These are phyloP conservation scores for Limonius californicus DNA, from an alignment of 1,140 invertebrate species.

Conservation along the genomic window DNA sequence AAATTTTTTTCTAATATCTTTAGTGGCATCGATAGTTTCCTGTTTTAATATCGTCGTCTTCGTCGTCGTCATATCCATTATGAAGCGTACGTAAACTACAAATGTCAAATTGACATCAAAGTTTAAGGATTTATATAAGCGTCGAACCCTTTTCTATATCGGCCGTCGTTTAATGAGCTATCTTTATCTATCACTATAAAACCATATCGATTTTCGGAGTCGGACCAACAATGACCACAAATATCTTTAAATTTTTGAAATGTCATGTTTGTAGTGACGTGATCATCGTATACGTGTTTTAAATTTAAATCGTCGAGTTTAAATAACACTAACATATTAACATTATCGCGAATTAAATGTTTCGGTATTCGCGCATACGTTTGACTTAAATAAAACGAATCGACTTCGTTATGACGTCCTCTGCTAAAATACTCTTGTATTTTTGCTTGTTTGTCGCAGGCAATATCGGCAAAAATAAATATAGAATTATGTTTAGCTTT, in stretches of 20 bases:
- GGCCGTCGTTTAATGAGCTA: slow-evolving; percentile 30
- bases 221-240: slow-evolving; percentile 39
- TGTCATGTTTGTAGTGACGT: slow-evolving; percentile 43
- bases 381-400: slow-evolving; percentile 42
- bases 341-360: slow-evolving; percentile 48
- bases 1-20: too few relatives aligned
- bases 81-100: too few relatives aligned
- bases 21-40: too few relatives aligned
- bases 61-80: too few relatives aligned
- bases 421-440: slow-evolving; percentile 42
- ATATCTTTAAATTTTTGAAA: slow-evolving; percentile 38
- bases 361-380: too few relatives aligned
- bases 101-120: background rate
- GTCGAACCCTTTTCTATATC: slow-evolving; percentile 42
- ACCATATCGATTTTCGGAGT: slow-evolving; percentile 28
- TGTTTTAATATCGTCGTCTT: too few relatives aligned
- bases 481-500: too few relatives aligned
- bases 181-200: slow-evolving; percentile 44
- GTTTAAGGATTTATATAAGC: slow-evolving; percentile 24
- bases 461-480: too few relatives aligned
- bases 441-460: too few relatives aligned
- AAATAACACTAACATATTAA: slow-evolving; percentile 45
- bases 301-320: slow-evolving; percentile 48
- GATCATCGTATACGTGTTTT: slow-evolving; percentile 46
- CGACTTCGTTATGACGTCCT: slow-evolving; percentile 37